Percentiles rank a stretch among this genome's conserved stretches.
These are phyloP conservation scores for Amphipyra berbera DNA, from an alignment of 2,888 invertebrate species.

Conservation along the genomic window DNA sequence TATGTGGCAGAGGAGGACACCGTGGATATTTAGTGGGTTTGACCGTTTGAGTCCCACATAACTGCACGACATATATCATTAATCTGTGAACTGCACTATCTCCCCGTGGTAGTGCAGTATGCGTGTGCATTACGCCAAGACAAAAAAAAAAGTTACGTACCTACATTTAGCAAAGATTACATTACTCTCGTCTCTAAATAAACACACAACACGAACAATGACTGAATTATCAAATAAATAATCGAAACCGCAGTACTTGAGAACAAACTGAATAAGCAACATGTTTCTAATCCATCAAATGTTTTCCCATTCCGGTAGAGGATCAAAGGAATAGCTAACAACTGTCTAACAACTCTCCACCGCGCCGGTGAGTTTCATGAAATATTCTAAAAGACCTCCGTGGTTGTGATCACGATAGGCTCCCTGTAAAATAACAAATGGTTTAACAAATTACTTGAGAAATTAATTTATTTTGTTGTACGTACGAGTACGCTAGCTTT, in stretches of 20 bases:
- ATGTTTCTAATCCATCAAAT: constrained; percentile 48
- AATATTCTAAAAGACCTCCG: constrained; percentile 37
- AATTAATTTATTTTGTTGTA: constrained; percentile 1
- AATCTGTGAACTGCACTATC: no score
- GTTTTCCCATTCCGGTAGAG: constrained; percentile 21
- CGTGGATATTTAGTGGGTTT: no score
- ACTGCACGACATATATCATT: no score
- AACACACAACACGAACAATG: not conserved
- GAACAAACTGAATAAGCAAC: constrained; percentile 36
- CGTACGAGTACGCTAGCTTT: no score
- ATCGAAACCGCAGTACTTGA: constrained; percentile 2
- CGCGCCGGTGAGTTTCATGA: constrained; percentile 23
- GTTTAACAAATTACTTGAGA: constrained; percentile 8
- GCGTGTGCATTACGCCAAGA: no score
- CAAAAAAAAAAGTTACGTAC: no score
- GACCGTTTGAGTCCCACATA: no score
- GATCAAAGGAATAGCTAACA: constrained; percentile 56
- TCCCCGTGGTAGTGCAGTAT: no score
- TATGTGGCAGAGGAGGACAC: no score
- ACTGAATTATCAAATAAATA: constrained; percentile 13
- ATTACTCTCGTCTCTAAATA: not conserved
- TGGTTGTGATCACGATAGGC: constrained; percentile 1
- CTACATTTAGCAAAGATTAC: not conserved
- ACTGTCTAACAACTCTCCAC: constrained; percentile 15
- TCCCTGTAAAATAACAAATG: constrained; percentile 5